Evolutionary conservation across 1,140 invertebrate species (phyloP), one percentile per base, ranked within the genome.

Genomic region (Euwallacea similis): DNA sequence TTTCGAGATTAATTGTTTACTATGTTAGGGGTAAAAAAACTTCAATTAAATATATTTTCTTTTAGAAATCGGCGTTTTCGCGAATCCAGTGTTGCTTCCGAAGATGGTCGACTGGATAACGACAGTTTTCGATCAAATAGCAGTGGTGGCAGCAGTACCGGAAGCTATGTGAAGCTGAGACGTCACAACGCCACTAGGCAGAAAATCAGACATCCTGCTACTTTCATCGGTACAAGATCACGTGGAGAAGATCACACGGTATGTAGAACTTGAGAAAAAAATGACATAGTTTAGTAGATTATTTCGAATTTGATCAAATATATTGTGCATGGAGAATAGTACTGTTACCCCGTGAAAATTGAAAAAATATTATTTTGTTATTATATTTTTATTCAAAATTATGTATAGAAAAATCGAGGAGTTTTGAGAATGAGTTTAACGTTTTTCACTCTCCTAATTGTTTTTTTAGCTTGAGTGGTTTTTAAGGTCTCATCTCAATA

Each of bases 101-200:
- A 64, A 16, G 69, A 71, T 46, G 62, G 54, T 11, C 16, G 46
- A 43, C 15, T 13, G 21, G 60, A 63, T 42, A 54, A 47, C 4
- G 44, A 55, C 59, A 69, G 67, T 59, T 71, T 71, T 50, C 60
- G 69, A 4, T 69, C 67, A 15, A 63, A 63, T 16, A 68, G 56
- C 33, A 60, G 56, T 44, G 42, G 50, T 21, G 44, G 46, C 11
- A 43, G 55, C 8, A 56, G 54, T 53, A 64, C 11, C n/a, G 70
- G 63, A 7, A 56, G 43, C 43, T 66, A 61, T 15, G 64, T 44
- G n/a, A 72, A 72, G 44, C 42, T 72, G 42, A 72, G 46, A 46
- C 55, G 70, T 13, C 63, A 72, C 41, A 72, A 72, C 42, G 70
- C 70, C 6, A 61, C 63, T 15, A 66, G 70, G 54, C 70, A 72